These are phyloP conservation scores for Gadopsis marmoratus DNA, from an alignment of 2,797 vertebrate species.

Conservation along the genomic window DNA sequence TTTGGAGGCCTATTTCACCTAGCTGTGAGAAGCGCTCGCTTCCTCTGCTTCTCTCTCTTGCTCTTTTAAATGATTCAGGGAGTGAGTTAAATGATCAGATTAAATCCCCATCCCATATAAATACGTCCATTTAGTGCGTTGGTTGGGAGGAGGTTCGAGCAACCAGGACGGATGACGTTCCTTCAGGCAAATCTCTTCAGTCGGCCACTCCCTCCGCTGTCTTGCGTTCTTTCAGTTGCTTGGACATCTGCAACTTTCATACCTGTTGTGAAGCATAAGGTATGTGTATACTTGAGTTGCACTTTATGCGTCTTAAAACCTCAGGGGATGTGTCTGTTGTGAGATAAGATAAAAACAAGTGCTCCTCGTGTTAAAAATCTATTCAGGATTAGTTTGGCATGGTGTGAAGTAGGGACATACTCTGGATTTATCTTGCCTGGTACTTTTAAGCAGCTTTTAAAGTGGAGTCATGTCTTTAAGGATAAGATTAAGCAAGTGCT, in stretches of 20 bases:
- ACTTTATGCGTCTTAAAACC: conserved; percentile 6
- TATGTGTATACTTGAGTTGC: not conserved
- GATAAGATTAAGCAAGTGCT: conserved; percentile 48
- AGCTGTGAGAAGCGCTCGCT: conserved; percentile 44
- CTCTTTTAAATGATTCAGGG: conserved; percentile 12
- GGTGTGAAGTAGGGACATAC: conserved; percentile 5
- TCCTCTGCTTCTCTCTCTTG: not conserved
- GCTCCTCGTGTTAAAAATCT: conserved; percentile 13
- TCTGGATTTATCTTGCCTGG: conserved; percentile 34
- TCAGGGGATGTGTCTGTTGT: not conserved
- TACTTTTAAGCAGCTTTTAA: conserved; percentile 34
- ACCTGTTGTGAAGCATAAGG: not conserved
- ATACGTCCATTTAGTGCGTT: conserved; percentile 18
- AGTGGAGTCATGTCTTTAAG: conserved; percentile 26
- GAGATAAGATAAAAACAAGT: conserved; percentile 16
- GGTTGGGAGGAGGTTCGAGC: conserved; percentile 28
- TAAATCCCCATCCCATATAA: conserved; percentile 16
- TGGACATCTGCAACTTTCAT: not conserved
- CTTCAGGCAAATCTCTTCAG: conserved; percentile 7
- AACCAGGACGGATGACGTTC: conserved; percentile 16
- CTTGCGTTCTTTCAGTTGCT: conserved; percentile 24
- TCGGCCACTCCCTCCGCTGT: conserved; percentile 28
- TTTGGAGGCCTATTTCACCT: conserved; percentile 59
- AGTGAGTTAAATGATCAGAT: conserved; percentile 34
- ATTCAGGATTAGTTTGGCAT: conserved; percentile 38